These are phyloP conservation scores for Porites divaricata DNA, from an alignment of 92 coral and sea anemone genomes.

Conservation along the genomic window DNA sequence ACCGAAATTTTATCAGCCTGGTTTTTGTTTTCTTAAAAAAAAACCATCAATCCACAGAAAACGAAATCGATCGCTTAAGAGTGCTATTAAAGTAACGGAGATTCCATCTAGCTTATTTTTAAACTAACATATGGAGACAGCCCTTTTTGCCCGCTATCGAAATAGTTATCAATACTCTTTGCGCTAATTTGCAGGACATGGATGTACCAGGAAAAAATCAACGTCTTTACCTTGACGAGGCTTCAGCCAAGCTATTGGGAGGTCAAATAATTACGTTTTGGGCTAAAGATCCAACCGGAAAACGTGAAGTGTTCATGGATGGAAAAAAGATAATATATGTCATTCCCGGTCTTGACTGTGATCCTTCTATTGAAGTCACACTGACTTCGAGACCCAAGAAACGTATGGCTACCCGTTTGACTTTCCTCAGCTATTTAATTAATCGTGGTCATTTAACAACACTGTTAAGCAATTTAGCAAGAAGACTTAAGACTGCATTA, in stretches of 20 bases:
- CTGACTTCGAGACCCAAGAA: conserved; percentile 42
- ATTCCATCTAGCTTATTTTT: too few species aligned
- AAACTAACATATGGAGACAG: too few species aligned
- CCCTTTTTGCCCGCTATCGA: not conserved
- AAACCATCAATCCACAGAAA: too few species aligned
- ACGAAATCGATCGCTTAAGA: too few species aligned
- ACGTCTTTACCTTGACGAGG: not conserved
- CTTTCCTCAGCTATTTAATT: not conserved
- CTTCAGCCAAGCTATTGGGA: not conserved
- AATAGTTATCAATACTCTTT: not conserved
- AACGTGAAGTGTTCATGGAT: conserved; percentile 40
- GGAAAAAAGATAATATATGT: conserved; percentile 55
- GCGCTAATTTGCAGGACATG: not conserved
- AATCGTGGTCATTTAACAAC: not conserved
- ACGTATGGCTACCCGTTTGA: not conserved
- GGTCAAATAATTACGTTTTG: conserved; percentile 44
- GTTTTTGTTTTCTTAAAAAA: too few species aligned
- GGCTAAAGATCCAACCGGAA: conserved; percentile 32
- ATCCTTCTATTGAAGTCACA: conserved; percentile 43
- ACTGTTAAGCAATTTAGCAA: too few species aligned
- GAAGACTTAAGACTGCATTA: too few species aligned
- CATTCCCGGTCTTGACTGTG: conserved; percentile 46
- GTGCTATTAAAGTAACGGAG: too few species aligned
- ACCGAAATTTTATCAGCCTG: too few species aligned
- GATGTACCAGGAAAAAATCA: not conserved